Evolutionary conservation across 2,113 vertebrate genomes (phyloP).

Genomic region (Passer domesticus): DNA sequence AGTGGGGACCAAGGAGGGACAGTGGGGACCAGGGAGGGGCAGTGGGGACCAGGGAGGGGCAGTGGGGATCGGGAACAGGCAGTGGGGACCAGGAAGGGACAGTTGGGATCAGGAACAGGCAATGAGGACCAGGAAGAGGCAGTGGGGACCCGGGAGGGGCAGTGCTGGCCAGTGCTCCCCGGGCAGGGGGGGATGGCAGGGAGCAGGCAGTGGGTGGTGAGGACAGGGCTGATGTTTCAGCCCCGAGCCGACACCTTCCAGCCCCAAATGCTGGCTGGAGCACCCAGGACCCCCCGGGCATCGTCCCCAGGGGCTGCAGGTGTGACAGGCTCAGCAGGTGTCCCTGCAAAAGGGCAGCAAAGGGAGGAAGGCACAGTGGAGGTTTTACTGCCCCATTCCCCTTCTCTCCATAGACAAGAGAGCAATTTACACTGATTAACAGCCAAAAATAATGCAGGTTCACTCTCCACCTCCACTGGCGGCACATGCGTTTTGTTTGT

Average conservation of each 20-base stretch:
- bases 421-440: not conserved
- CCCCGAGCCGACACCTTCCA: not conserved
- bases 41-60: not conserved
- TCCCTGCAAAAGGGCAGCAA: too few relatives aligned
- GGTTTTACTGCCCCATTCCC: not conserved
- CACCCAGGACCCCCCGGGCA: not conserved
- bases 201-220: rapidly evolving
- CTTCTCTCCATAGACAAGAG: not conserved
- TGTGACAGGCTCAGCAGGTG: rapidly evolving
- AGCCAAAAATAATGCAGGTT: not conserved
- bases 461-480: not conserved
- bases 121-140: rapidly evolving
- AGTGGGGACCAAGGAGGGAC: not conserved
- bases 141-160: not conserved
- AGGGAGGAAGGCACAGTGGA: rapidly evolving
- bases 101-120: not conserved
- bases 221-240: not conserved
- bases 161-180: too few relatives aligned
- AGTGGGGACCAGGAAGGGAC: not conserved
- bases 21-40: not conserved
- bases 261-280: not conserved
- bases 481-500: not conserved
- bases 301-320: not conserved
- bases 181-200: not conserved
- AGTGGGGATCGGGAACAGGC: not conserved